These are phyloP conservation scores for Malurus elegans DNA, from an alignment of 2,113 vertebrate species.

Conservation along the genomic window DNA sequence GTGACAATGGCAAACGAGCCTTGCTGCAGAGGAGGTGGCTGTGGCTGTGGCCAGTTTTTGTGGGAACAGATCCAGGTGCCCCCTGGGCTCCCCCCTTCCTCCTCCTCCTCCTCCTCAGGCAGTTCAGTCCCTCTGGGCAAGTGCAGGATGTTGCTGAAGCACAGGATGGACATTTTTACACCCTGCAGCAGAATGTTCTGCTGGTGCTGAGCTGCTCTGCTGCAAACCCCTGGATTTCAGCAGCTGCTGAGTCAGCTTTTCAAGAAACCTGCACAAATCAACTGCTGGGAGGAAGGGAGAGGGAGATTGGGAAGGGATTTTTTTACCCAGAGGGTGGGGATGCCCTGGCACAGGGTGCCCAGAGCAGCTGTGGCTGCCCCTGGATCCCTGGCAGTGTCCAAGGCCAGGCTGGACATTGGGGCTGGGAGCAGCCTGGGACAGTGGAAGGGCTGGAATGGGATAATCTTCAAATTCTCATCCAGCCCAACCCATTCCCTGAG, in stretches of 20 bases:
- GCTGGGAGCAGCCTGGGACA: neutral
- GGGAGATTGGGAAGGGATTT: neutral
- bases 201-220: neutral
- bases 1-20: neutral
- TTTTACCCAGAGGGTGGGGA: rapidly evolving
- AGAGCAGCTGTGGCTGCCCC: neutral
- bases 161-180: neutral
- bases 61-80: neutral
- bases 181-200: neutral
- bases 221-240: neutral
- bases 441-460: rapidly evolving
- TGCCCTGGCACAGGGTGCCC: neutral
- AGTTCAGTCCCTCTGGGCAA: neutral
- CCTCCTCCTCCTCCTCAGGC: neutral
- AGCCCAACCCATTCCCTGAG: neutral
- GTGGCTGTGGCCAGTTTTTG: rapidly evolving
- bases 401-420: neutral
- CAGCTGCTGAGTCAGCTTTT: neutral
- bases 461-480: too few species aligned
- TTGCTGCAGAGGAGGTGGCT: neutral
- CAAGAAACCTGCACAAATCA: neutral
- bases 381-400: neutral
- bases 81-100: neutral
- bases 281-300: neutral
- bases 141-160: neutral